Conservation (phyloP, 2,888 invertebrate genomes). For the Drosophila eohydei region DNA sequence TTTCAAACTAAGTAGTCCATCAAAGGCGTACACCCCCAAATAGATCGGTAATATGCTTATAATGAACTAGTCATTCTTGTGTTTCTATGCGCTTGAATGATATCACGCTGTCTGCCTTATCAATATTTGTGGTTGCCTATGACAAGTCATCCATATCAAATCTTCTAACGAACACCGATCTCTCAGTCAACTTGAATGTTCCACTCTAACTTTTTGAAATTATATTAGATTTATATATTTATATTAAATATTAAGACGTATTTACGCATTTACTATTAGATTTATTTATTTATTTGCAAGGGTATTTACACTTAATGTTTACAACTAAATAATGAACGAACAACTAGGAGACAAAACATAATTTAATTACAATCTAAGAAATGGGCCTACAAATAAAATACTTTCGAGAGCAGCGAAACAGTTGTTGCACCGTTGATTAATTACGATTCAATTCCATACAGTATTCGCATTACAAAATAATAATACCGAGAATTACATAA, state of each 20-base stretch:
- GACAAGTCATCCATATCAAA: not conserved
- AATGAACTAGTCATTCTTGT: not conserved
- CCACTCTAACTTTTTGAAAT: not conserved
- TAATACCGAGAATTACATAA: slow-evolving; percentile 70
- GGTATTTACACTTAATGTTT: slow-evolving; percentile 60
- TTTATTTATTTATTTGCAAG: slow-evolving; percentile 56
- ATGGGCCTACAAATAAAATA: slow-evolving; percentile 63
- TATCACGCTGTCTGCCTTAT: slow-evolving; percentile 14
- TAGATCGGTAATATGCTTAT: not conserved
- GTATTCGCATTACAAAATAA: slow-evolving; percentile 67
- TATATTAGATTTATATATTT: not conserved
- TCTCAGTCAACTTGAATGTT: slow-evolving; percentile 9
- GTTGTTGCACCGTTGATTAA: slow-evolving; percentile 32
- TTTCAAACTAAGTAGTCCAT: not conserved
- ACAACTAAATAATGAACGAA: slow-evolving; percentile 64
- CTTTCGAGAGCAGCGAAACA: slow-evolving; percentile 50
- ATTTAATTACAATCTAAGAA: slow-evolving; percentile 57
- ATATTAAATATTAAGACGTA: slow-evolving; percentile 10
- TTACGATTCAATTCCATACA: slow-evolving; percentile 67
- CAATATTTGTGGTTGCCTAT: slow-evolving; percentile 10
- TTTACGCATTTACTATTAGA: slow-evolving; percentile 32
- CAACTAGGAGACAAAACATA: slow-evolving; percentile 54
- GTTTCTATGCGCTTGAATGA: slow-evolving; percentile 3
- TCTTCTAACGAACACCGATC: slow-evolving; percentile 20
- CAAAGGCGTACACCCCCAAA: not conserved